phyloP scores from a whole-genome alignment of 2,888 invertebrate genomes.

The Athalia rosae region DNA sequence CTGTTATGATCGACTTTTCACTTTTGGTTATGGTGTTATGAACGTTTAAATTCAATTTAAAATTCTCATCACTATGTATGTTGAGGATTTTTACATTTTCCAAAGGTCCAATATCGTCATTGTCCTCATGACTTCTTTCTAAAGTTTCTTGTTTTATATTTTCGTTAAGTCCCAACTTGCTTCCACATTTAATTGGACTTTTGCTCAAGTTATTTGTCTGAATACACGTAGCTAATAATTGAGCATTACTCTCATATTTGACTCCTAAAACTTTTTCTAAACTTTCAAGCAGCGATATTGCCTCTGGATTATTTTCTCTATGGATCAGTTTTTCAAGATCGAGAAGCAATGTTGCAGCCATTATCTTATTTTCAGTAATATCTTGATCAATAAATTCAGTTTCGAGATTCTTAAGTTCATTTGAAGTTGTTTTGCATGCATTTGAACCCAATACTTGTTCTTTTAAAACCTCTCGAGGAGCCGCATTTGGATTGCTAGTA shows the following conservation, averaged over 20 bases:
- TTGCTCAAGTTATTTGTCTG: conserved; percentile 54
- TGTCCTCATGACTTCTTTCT: conserved; percentile 48
- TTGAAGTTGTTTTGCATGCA: conserved; percentile 11
- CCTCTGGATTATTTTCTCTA: conserved; percentile 63
- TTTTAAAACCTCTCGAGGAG: background rate
- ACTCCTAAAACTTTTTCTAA: conserved; percentile 65
- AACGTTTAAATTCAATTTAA: conserved; percentile 34
- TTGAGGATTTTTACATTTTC: conserved; percentile 50
- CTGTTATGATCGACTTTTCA: conserved; percentile 52
- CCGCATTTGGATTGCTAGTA: background rate
- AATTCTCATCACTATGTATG: conserved; percentile 42
- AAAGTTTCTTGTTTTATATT: conserved; percentile 43
- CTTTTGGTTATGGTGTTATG: conserved; percentile 50
- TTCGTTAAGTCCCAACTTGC: conserved; percentile 46
- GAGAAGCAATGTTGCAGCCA: conserved; percentile 60
- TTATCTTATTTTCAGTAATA: conserved; percentile 58
- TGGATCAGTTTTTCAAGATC: conserved; percentile 66
- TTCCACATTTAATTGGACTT: conserved; percentile 48
- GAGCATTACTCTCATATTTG: conserved; percentile 62
- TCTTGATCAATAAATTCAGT: conserved; percentile 57
- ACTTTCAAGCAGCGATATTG: conserved; percentile 62
- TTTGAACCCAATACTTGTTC: background rate
- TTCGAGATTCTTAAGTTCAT: conserved; percentile 57
- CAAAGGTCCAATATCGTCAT: conserved; percentile 43
- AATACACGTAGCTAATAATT: conserved; percentile 61